These are phyloP conservation scores for Chrysomela aeneicollis DNA, from an alignment of 2,888 invertebrate genomes.

Conservation along the genomic window DNA sequence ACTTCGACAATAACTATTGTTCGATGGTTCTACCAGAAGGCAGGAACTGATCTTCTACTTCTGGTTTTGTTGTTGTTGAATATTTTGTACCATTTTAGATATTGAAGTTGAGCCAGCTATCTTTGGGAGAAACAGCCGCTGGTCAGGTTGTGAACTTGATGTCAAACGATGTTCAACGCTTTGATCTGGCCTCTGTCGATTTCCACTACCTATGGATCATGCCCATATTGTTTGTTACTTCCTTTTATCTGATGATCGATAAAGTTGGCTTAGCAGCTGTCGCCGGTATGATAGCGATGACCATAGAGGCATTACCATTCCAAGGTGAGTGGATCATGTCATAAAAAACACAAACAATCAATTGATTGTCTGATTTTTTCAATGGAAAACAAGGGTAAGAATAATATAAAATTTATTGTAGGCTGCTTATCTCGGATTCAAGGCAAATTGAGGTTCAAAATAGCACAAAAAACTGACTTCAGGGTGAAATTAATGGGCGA, in stretches of 20 bases:
- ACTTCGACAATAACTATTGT: too few relatives aligned
- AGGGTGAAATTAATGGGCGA: slow-evolving; percentile 77
- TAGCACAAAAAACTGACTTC: slow-evolving; percentile 68
- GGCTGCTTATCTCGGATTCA: slow-evolving; percentile 61
- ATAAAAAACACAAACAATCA: too few relatives aligned
- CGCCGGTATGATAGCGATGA: slow-evolving; percentile 69
- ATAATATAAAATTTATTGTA: slow-evolving; percentile 18
- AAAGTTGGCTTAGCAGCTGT: slow-evolving; percentile 66
- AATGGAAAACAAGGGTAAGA: neutral
- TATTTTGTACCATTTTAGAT: slow-evolving; percentile 59
- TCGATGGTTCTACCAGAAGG: too few relatives aligned
- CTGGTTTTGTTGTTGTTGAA: too few relatives aligned
- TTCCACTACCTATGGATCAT: slow-evolving; percentile 85
- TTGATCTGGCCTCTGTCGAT: slow-evolving; percentile 75
- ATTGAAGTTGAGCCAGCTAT: slow-evolving; percentile 70
- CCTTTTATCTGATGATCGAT: slow-evolving; percentile 67
- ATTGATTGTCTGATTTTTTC: too few relatives aligned
- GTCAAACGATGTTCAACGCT: slow-evolving; percentile 85
- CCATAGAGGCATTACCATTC: slow-evolving; percentile 63
- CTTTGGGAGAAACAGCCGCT: slow-evolving; percentile 81
- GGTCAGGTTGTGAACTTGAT: slow-evolving; percentile 85
- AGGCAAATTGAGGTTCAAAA: slow-evolving; percentile 60
- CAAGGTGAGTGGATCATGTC: slow-evolving; percentile 59
- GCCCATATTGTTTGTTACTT: slow-evolving; percentile 75
- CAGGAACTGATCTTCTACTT: too few relatives aligned